These are phyloP conservation scores for Melieria omissa DNA, from an alignment of 2,888 invertebrate species.

Conservation along the genomic window DNA sequence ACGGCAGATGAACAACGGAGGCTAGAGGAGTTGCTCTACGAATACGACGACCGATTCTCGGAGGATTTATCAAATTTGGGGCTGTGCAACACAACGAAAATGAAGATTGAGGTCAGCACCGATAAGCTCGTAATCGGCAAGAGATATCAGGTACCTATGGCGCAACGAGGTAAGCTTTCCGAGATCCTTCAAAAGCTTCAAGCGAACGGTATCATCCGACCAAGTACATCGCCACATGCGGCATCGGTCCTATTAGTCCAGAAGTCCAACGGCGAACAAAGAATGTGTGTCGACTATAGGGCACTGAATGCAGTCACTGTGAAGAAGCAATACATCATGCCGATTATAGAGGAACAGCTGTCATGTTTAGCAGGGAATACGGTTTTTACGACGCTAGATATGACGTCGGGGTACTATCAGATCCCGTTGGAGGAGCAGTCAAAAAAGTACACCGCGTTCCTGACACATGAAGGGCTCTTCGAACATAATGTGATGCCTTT, in stretches of 20 bases:
- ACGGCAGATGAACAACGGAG: not conserved
- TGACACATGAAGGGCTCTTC: no score
- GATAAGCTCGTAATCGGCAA: constrained; percentile 10
- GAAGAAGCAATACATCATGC: constrained; percentile 3
- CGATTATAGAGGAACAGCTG: no score
- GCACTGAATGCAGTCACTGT: no score
- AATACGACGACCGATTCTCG: not conserved
- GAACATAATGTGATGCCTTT: no score
- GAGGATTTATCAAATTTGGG: not conserved
- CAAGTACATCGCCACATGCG: not conserved
- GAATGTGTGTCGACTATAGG: no score
- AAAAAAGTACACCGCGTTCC: not conserved
- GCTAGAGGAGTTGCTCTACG: not conserved
- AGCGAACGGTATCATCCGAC: constrained; percentile 29
- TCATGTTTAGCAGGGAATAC: fast-evolving
- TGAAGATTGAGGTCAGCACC: constrained; percentile 21
- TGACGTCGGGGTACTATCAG: no score
- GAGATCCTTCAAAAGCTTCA: constrained; percentile 25
- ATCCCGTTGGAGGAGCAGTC: no score
- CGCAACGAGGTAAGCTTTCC: constrained; percentile 13
- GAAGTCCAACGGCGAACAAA: no score
- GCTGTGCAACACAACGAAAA: constrained; percentile 7
- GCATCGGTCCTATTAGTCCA: fast-evolving
- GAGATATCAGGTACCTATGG: constrained; percentile 30
- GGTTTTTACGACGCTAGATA: constrained; percentile 16